Conservation (phyloP, 1,140 invertebrate genomes). For the Leguminivora glycinivorella region DNA sequence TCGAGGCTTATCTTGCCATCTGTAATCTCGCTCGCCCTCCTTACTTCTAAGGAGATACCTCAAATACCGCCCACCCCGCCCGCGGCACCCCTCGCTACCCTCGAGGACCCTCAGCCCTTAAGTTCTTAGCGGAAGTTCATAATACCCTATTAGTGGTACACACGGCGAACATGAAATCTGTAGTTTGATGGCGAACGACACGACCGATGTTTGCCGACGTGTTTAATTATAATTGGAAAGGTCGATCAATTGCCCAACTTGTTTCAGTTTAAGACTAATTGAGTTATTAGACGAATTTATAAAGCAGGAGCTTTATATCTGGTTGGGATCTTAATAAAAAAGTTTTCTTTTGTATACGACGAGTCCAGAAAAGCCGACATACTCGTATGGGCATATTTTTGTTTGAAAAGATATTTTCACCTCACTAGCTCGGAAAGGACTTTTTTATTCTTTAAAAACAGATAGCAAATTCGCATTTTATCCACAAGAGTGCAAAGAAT, state of each 20-base stretch:
- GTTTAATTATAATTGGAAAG: slow-evolving; percentile 19
- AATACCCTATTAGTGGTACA: slow-evolving; percentile 72
- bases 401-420: too few relatives aligned
- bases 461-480: too few relatives aligned
- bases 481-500: too few relatives aligned
- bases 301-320: too few relatives aligned
- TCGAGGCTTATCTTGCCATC: slow-evolving; percentile 75
- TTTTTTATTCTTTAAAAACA: too few relatives aligned
- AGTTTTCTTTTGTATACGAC: too few relatives aligned
- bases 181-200: slow-evolving; percentile 44
- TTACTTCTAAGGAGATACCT: slow-evolving; percentile 56
- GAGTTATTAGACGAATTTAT: too few relatives aligned
- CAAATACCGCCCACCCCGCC: slow-evolving; percentile 50
- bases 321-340: too few relatives aligned
- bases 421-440: too few relatives aligned
- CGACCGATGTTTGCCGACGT: slow-evolving; percentile 30
- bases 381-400: too few relatives aligned
- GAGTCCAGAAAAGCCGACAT: too few relatives aligned
- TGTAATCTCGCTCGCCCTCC: slow-evolving; percentile 66
- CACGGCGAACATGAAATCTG: slow-evolving; percentile 42
- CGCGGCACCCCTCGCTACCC: slow-evolving; percentile 35
- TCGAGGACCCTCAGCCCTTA: slow-evolving; percentile 47
- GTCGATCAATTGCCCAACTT: background rate
- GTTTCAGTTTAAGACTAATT: background rate
- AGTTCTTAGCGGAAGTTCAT: slow-evolving; percentile 68